These are phyloP conservation scores for Heliconius sara DNA, from an alignment of 2,888 invertebrate species.

Conservation along the genomic window DNA sequence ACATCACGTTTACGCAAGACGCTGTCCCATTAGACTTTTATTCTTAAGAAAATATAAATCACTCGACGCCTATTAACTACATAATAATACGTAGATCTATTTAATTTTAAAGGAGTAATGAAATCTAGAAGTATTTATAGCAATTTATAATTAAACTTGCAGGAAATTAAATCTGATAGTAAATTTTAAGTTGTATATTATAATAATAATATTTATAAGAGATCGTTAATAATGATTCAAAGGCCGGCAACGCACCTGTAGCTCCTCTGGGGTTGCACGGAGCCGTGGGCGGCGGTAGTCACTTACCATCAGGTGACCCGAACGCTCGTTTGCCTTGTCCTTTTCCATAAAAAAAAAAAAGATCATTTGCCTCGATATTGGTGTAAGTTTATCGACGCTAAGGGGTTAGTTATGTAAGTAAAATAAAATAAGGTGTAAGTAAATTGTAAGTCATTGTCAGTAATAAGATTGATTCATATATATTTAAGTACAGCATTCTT, in stretches of 20 bases:
- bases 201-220: neutral
- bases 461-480: neutral
- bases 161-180: neutral
- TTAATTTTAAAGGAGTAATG: too few species aligned
- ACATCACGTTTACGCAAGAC: too few species aligned
- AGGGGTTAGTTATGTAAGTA: neutral
- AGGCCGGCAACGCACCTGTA: too few species aligned
- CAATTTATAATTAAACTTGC: neutral
- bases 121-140: neutral
- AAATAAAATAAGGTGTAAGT: neutral
- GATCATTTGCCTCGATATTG: neutral
- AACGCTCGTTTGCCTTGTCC: too few species aligned
- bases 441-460: neutral
- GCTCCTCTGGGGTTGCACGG: too few species aligned
- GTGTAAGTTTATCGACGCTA: neutral
- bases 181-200: neutral
- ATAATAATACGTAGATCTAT: neutral
- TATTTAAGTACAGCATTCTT: neutral
- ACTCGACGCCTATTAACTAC: neutral
- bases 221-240: slow-evolving; percentile 12
- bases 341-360: too few species aligned
- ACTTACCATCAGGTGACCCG: too few species aligned
- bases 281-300: too few species aligned
- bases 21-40: too few species aligned
- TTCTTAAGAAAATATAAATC: too few species aligned